A percentile compares a stretch with the other conserved stretches of the same genome.
phyloP scores from a whole-genome alignment of 2,888 invertebrate species.

The Morpho achilles region DNA sequence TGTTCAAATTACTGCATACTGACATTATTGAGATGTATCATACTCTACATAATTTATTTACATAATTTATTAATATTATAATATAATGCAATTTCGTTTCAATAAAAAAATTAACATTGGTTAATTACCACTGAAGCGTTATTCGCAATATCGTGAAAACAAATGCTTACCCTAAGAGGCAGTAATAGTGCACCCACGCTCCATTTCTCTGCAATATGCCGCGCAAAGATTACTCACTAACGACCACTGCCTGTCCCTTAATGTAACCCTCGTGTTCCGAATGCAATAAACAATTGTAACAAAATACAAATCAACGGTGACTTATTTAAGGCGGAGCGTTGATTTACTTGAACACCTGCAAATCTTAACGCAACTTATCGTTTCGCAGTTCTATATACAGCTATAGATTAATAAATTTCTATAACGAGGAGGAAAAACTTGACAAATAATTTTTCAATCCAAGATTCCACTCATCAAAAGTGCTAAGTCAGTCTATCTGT shows the following conservation, averaged over 20 bases:
- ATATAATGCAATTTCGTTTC: too few species aligned
- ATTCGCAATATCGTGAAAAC: not conserved
- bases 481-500: too few species aligned
- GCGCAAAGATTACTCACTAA: slow-evolving; percentile 42
- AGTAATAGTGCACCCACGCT: slow-evolving; percentile 52
- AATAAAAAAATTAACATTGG: too few species aligned
- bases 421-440: too few species aligned
- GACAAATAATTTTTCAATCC: too few species aligned
- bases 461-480: too few species aligned
- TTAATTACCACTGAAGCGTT: too few species aligned
- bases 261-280: slow-evolving; percentile 37
- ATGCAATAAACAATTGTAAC: slow-evolving; percentile 39
- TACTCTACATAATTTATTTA: too few species aligned
- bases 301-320: slow-evolving; percentile 35
- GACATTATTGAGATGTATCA: too few species aligned
- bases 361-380: slow-evolving; percentile 19
- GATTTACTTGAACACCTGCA: slow-evolving; percentile 24
- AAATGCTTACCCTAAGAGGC: slow-evolving; percentile 2
- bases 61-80: too few species aligned
- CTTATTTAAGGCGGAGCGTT: slow-evolving; percentile 23
- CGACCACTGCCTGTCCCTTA: slow-evolving; percentile 41
- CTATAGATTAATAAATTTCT: too few species aligned
- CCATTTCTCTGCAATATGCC: slow-evolving; percentile 29
- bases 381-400: not conserved
- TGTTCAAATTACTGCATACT: too few species aligned